Evolutionary conservation across 2,113 vertebrate species (phyloP), one percentile per base, ranked within the genome.

Genomic region (Sciurus niger): DNA sequence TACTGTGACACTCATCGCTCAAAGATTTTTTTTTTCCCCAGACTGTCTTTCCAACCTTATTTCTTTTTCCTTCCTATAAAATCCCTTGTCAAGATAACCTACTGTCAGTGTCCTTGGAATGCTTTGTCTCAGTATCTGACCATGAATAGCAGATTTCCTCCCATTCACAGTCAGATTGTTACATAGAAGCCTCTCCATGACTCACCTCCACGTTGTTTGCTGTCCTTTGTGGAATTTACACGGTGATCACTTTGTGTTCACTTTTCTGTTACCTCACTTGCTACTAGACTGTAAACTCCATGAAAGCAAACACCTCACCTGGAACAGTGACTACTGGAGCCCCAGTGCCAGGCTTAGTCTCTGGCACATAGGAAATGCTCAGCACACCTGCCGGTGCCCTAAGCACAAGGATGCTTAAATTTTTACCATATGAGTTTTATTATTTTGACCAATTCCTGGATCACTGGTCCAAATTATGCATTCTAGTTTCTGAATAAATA

Each of bases 401-500:
- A 53, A 82, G 43, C 11, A 43, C 10, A 37, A 55, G 16, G 11
- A 32, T 0, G 10, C 24, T 82, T 70, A 51, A 18, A 46, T 46
- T 74, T 78, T 43, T 9, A 28, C 37, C 67, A 4, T 10, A 1
- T n/a, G 25, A n/a, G 65, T 90, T 79, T 48, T 67, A n/a, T 91
- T 65, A 58, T 88, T 80, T 90, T 79, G 40, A 68, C 48, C 55
- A 68, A 28, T 60, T 43, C 55, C 10, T 90, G 67, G 18, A 63
- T 96, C 28, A 51, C 9, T 84, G 51, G 73, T 24, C 46, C 79
- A 83, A 74, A 58, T 48, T 40, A 79, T 40, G 34, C 24, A 24
- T 60, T 79, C 53, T 93, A 63, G n/a, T 2, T 82, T 85, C 90
- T 73, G 32, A 95, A 28, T 86, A 89, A 83, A 3, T 55, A n/a